phyloP scores from a whole-genome alignment of 2,797 vertebrate genomes.

The Takifugu ocellatus region DNA sequence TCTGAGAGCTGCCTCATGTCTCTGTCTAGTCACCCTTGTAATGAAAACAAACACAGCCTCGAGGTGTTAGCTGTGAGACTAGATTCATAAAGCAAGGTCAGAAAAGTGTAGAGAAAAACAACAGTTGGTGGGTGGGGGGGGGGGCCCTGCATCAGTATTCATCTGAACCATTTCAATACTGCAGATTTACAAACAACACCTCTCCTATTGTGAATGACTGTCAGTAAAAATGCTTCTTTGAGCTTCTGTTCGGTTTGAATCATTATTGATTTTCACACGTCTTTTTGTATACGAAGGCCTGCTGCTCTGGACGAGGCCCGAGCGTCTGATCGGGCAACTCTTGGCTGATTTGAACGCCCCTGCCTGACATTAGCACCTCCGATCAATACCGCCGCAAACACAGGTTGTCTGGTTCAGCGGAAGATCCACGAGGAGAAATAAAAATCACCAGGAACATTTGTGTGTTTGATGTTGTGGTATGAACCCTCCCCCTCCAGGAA shows the following conservation, averaged over 20 bases:
- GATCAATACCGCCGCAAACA: slow-evolving; percentile 4
- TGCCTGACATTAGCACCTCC: slow-evolving; percentile 6
- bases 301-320: not conserved
- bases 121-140: not conserved
- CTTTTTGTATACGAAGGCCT: not conserved
- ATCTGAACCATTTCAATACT: slow-evolving; percentile 25
- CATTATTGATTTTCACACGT: not conserved
- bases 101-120: slow-evolving; percentile 25
- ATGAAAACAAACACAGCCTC: slow-evolving; percentile 57
- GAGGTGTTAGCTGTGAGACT: slow-evolving; percentile 37
- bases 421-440: slow-evolving; percentile 2
- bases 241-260: not conserved
- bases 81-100: slow-evolving; percentile 48
- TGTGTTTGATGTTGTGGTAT: not conserved
- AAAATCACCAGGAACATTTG: slow-evolving; percentile 1
- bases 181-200: slow-evolving; percentile 22
- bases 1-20: slow-evolving; percentile 19
- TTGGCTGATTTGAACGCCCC: not conserved
- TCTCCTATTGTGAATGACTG: slow-evolving; percentile 10
- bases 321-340: not conserved
- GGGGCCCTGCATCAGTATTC: slow-evolving; percentile 36
- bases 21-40: slow-evolving; percentile 40
- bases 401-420: not conserved
- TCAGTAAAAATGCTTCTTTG: slow-evolving; percentile 3
- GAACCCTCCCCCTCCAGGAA: slow-evolving; percentile 16